A percentile compares a stretch with the other conserved stretches of the same genome.
Conservation (phyloP, 2,113 vertebrate species). For the Pygoscelis adeliae region DNA sequence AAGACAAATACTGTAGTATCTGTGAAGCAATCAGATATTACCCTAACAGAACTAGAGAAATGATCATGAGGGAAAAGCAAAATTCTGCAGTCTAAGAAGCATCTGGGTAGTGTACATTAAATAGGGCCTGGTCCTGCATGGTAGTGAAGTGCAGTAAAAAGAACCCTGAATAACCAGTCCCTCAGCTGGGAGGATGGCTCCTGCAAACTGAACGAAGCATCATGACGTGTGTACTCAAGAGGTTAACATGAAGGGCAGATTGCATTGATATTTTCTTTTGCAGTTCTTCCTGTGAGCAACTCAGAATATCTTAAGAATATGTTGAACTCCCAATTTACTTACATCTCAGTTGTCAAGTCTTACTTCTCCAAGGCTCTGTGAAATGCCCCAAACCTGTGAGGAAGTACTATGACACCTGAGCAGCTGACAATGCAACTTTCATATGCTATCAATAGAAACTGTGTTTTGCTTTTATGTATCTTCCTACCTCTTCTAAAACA, state of each 20-base stretch:
- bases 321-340: not conserved
- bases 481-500: not conserved
- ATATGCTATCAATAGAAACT: not conserved
- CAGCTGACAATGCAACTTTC: not conserved
- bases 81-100: not conserved
- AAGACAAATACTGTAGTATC: not conserved
- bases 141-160: not conserved
- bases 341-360: not conserved
- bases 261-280: not conserved
- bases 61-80: not conserved
- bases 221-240: rapidly evolving
- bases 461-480: not conserved
- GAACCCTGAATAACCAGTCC: not conserved
- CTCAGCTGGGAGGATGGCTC: not conserved
- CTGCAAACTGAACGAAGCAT: not conserved
- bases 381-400: not conserved
- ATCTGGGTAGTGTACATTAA: not conserved
- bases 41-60: not conserved
- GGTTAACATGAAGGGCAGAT: not conserved
- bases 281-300: not conserved
- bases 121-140: not conserved
- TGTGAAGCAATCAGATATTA: not conserved
- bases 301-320: not conserved
- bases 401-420: not conserved
- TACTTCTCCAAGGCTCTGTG: not conserved